A percentile compares a stretch with the other conserved stretches of the same genome.
Conservation (phyloP, 1,140 invertebrate species). For the Telenomus remus region DNA sequence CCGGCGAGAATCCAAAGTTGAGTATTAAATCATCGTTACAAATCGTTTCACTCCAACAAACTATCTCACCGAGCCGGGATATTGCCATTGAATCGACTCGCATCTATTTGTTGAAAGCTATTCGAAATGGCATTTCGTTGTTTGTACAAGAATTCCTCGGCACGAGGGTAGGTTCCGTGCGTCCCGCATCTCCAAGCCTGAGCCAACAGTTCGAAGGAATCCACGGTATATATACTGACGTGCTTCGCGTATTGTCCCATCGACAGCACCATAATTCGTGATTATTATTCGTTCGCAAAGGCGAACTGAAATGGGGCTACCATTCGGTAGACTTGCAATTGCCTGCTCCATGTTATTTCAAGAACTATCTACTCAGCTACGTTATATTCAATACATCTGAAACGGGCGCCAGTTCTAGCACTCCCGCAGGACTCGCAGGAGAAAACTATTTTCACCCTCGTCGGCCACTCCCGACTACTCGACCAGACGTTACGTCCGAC, state of each 20-base stretch:
- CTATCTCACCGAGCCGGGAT: conserved; percentile 39
- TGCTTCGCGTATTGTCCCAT: conserved; percentile 51
- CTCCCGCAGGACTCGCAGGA: conserved; percentile 65
- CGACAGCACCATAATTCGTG: conserved; percentile 63
- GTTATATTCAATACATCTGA: conserved; percentile 75
- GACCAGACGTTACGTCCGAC: conserved; percentile 55
- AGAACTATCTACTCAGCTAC: conserved; percentile 71
- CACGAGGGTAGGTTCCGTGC: conserved; percentile 32
- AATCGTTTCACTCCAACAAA: conserved; percentile 54
- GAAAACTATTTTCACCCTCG: conserved; percentile 59
- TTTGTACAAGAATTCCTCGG: conserved; percentile 57
- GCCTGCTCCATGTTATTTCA: conserved; percentile 65
- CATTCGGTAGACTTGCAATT: conserved; percentile 16
- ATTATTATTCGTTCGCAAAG: conserved; percentile 70
- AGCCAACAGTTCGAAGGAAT: conserved; percentile 53
- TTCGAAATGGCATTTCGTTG: conserved; percentile 59
- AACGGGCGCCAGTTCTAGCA: conserved; percentile 64
- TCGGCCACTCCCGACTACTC: conserved; percentile 9
- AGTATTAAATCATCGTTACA: conserved; percentile 53
- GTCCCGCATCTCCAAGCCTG: conserved; percentile 19
- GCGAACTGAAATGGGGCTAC: conserved; percentile 42
- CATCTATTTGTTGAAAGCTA: conserved; percentile 55
- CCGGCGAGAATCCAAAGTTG: conserved; percentile 32
- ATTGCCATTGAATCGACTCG: conserved; percentile 57
- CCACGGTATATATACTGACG: conserved; percentile 28